These are phyloP conservation scores for Dicrostonyx torquatus DNA, from an alignment of 2,797 vertebrate genomes.

Conservation along the genomic window DNA sequence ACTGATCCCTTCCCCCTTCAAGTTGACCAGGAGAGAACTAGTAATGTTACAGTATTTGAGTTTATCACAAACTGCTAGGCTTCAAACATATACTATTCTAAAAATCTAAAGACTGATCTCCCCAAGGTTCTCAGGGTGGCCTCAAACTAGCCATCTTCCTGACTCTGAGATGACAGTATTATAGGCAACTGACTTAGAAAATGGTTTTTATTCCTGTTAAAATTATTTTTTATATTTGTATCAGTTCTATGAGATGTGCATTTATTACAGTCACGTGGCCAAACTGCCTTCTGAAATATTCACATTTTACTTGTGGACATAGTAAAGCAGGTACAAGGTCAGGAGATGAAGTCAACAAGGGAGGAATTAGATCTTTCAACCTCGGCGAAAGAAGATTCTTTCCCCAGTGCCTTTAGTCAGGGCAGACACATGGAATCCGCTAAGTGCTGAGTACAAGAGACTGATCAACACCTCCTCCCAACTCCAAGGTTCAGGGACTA, in stretches of 20 bases:
- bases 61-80: constrained; percentile 28
- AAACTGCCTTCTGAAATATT: neutral
- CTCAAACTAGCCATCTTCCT: neutral
- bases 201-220: neutral
- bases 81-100: neutral
- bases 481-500: neutral
- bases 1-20: neutral
- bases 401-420: neutral
- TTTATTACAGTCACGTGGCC: neutral
- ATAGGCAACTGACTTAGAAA: neutral
- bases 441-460: neutral
- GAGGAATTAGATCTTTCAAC: too few species aligned
- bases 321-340: too few species aligned
- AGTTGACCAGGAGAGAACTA: neutral
- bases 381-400: neutral
- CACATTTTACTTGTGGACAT: neutral
- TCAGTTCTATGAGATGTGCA: neutral
- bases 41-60: neutral
- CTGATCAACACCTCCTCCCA: neutral
- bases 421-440: neutral
- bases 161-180: neutral
- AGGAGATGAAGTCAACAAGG: too few species aligned
- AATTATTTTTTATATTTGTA: neutral
- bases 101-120: neutral
- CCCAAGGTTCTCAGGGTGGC: neutral